Conservation (phyloP, 1,140 invertebrate genomes). For the Hycleus cichorii region DNA sequence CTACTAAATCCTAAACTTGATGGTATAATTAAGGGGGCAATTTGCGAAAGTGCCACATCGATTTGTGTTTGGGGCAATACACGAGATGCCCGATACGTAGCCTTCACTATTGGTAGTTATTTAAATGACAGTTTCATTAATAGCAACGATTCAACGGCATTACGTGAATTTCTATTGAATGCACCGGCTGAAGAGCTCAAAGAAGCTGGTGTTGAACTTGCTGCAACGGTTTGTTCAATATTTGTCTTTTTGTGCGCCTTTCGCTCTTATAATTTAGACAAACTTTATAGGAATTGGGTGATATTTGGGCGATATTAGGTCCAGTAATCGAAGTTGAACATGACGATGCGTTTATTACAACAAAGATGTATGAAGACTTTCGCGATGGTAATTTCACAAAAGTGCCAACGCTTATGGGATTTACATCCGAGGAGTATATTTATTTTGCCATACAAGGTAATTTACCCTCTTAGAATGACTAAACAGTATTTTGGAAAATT, state of each 20-base stretch:
- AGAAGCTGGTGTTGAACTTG: not conserved
- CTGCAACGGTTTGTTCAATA: not conserved
- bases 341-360: not conserved
- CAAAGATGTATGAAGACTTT: not conserved
- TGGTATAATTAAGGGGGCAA: slow-evolving; percentile 17
- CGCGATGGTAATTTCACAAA: not conserved
- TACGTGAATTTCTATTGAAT: slow-evolving; percentile 5
- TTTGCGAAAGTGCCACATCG: slow-evolving; percentile 12
- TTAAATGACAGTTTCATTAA: slow-evolving; percentile 8
- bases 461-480: too few relatives aligned
- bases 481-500: too few relatives aligned
- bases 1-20: not conserved
- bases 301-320: not conserved
- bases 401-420: slow-evolving; percentile 4
- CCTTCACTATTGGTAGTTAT: slow-evolving; percentile 2
- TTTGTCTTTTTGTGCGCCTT: too few relatives aligned
- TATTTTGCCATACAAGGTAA: too few relatives aligned
- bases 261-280: too few relatives aligned
- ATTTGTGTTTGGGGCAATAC: slow-evolving; percentile 12
- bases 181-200: slow-evolving; percentile 9
- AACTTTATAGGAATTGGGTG: not conserved
- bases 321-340: slow-evolving; percentile 2
- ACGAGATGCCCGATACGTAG: not conserved
- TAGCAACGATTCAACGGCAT: slow-evolving; percentile 1
- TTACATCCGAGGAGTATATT: not conserved